A percentile compares a stretch with the other conserved stretches of the same genome.
Conservation (phyloP, 1,140 invertebrate species). For the Heliconius melpomene region DNA sequence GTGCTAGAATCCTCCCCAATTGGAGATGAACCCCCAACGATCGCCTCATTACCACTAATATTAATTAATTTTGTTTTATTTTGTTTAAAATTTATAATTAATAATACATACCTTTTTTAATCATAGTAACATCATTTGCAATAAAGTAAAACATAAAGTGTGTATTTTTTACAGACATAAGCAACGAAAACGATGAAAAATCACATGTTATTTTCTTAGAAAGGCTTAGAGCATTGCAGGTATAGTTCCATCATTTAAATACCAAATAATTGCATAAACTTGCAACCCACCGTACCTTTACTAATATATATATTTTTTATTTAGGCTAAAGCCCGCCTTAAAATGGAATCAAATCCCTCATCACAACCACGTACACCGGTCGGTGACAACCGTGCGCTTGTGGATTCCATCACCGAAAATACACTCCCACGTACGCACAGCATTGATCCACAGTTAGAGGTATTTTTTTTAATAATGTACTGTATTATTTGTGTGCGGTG, state of each 20-base stretch:
- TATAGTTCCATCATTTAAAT: constrained; percentile 27
- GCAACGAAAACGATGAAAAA: constrained; percentile 73
- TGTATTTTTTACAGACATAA: constrained; percentile 64
- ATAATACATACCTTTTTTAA: no score
- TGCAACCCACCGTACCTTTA: background rate
- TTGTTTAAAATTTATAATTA: no score
- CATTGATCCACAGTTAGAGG: constrained; percentile 76
- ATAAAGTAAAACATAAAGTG: constrained; percentile 11
- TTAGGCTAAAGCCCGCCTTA: constrained; percentile 76
- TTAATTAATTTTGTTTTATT: no score
- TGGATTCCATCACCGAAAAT: constrained; percentile 66
- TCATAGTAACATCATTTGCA: no score
- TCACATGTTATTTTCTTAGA: constrained; percentile 76
- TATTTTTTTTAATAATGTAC: constrained; percentile 20
- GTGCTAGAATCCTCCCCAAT: no score
- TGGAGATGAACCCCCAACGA: no score
- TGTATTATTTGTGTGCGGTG: background rate
- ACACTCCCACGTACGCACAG: constrained; percentile 58
- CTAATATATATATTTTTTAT: constrained; percentile 5
- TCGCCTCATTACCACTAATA: no score
- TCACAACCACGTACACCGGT: constrained; percentile 72
- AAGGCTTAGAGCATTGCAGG: constrained; percentile 72
- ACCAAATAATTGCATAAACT: no score
- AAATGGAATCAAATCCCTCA: constrained; percentile 64
- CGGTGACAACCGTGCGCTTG: constrained; percentile 65